Evolutionary conservation across 2,113 vertebrate genomes (phyloP).

Genomic region (Chaetorhynchus papuensis): DNA sequence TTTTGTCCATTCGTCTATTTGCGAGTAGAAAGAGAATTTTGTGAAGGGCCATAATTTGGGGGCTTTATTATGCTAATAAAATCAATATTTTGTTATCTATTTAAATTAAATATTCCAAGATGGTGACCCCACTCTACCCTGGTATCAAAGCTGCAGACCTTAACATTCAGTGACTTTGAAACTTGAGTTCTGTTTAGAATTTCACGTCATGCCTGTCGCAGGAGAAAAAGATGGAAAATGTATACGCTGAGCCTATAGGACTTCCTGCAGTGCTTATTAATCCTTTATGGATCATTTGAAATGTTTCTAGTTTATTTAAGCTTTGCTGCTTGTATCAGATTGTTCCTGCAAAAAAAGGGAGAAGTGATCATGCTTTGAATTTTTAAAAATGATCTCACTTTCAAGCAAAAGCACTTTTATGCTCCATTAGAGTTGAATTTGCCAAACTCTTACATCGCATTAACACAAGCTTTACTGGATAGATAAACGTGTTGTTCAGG

Average conservation of each 20-base stretch:
- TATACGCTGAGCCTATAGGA: conserved; percentile 82
- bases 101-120: conserved; percentile 63
- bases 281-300: conserved; percentile 88
- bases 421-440: conserved; percentile 85
- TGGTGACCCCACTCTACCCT: conserved; percentile 47
- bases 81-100: conserved; percentile 64
- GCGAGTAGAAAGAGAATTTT: conserved; percentile 39
- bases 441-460: conserved; percentile 80
- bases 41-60: conserved; percentile 63
- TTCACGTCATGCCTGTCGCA: conserved; percentile 75
- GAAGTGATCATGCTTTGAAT: conserved; percentile 85
- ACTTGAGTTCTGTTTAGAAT: conserved; percentile 80
- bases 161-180: conserved; percentile 79
- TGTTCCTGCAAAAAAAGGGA: conserved; percentile 78
- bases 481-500: conserved; percentile 77
- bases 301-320: conserved; percentile 86
- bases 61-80: conserved; percentile 63
- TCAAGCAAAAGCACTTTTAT: conserved; percentile 85
- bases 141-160: conserved; percentile 50
- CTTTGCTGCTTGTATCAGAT: conserved; percentile 84
- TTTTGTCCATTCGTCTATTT: conserved; percentile 63
- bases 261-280: conserved; percentile 85
- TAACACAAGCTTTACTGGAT: conserved; percentile 82
- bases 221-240: conserved; percentile 74
- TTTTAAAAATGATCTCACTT: conserved; percentile 86